These are phyloP conservation scores for Camponotus floridanus DNA, from an alignment of 1,140 invertebrate species.

Conservation along the genomic window DNA sequence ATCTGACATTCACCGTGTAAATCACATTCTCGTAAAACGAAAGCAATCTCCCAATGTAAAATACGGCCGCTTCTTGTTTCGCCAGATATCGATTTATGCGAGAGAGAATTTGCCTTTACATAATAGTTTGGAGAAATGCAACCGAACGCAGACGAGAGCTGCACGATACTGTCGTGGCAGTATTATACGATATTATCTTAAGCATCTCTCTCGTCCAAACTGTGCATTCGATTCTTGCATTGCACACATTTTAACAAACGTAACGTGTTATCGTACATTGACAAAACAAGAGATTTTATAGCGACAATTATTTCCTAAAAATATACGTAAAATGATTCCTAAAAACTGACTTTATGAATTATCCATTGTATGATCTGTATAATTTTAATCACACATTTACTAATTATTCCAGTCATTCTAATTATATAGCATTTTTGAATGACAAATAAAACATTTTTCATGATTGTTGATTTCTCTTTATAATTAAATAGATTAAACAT, in stretches of 20 bases:
- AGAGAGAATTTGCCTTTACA: slow-evolving; percentile 52
- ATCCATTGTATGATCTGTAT: background rate
- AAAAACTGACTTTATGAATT: background rate
- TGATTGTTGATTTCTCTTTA: slow-evolving; percentile 4
- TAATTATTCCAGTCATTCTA: no score
- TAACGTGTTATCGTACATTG: background rate
- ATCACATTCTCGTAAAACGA: slow-evolving; percentile 51
- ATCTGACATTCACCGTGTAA: slow-evolving; percentile 48
- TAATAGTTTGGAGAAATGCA: slow-evolving; percentile 21
- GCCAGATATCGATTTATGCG: slow-evolving; percentile 51
- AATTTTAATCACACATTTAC: background rate
- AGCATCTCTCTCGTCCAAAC: background rate
- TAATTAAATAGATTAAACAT: no score
- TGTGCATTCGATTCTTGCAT: background rate
- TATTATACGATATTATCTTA: slow-evolving; percentile 32
- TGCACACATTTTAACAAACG: slow-evolving; percentile 12
- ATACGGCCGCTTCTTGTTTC: slow-evolving; percentile 49
- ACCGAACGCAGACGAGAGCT: background rate
- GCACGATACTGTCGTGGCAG: slow-evolving; percentile 33
- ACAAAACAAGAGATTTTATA: background rate
- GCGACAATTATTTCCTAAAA: background rate
- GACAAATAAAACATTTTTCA: background rate
- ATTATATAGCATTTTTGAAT: background rate
- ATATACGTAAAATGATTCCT: background rate
- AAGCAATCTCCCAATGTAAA: slow-evolving; percentile 22